Base-by-base conservation (phyloP, 1,140 invertebrate species). In the Euschistus heros region DNA sequence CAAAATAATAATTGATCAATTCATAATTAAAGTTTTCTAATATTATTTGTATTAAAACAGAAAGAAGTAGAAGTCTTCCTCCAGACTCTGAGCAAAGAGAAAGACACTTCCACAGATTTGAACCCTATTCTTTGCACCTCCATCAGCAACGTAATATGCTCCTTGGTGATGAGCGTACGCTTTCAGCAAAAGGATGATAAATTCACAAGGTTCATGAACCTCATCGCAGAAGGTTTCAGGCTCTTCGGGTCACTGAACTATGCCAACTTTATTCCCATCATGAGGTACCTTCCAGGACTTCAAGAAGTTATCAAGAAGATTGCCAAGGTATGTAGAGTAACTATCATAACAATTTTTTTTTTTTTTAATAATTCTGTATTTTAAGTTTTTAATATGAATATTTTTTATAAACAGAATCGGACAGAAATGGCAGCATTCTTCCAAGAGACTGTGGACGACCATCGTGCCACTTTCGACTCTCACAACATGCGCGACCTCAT, bases 101-200 rank as follows among this genome's bases (percentile, higher is more conserved):
- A 82, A 50, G 84, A 84, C 0, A 76, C 78, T 14, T 80, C 89
- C 0, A 81, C 84, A 5, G 84, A 89, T 70, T 74, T 90, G 18
- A 87, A 86, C 5, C 82, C 84, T 0, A 76, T 84, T 2, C 78
- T 94, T 18, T 85, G 86, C n/a, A 81, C 88, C 66, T 84, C 88
- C 3, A 86, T 94, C 62, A 90, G 87, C 72, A 97, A 96, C 74
- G 90, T 96, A 0, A 94, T 97, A 66, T 94, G 92, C 74, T 87
- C 86, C 26, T 83, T 96, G 37, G 82, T 92, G 67, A 95, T 96
- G 91, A 88, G 88, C 18, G 84, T 91, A 0, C 79, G 91, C 7
- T 96, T 94, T 74, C 81, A 83, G 50, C 81, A 86, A 67, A 83
- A 87, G 17, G 90, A 93, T 70, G 74, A 77, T 1, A 80, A 82